Conservation (phyloP, 2,113 vertebrate species). For the Microtus pennsylvanicus region DNA sequence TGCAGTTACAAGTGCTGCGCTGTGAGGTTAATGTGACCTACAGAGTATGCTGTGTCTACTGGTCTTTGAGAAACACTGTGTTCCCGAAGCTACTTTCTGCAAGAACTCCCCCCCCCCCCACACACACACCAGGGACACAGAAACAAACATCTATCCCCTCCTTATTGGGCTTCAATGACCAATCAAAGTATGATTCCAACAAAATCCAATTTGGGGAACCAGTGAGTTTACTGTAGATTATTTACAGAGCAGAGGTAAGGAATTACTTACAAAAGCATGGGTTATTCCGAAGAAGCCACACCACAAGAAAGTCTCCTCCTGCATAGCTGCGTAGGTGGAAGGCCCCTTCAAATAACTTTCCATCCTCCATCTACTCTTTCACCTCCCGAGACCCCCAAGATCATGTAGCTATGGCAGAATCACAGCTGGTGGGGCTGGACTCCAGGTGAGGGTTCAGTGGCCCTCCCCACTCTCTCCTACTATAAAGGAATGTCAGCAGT, state of each 20-base stretch:
- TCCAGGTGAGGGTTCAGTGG: too few species aligned
- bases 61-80: not conserved
- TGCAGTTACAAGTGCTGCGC: not conserved
- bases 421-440: not conserved
- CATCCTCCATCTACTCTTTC: not conserved
- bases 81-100: not conserved
- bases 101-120: not conserved
- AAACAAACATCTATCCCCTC: not conserved
- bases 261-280: not conserved
- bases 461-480: not conserved
- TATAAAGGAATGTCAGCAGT: not conserved
- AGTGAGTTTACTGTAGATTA: not conserved
- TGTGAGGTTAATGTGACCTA: not conserved
- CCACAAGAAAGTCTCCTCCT: not conserved
- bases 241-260: not conserved
- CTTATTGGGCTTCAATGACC: not conserved
- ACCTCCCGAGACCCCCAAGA: not conserved
- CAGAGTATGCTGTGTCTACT: not conserved
- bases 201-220: not conserved
- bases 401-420: not conserved
- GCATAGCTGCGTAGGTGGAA: not conserved
- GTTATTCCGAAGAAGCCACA: not conserved
- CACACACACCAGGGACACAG: not conserved
- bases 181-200: not conserved
- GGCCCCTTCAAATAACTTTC: not conserved